Conservation (phyloP, 1,140 invertebrate species). For the Drosophila nigrodunni region DNA sequence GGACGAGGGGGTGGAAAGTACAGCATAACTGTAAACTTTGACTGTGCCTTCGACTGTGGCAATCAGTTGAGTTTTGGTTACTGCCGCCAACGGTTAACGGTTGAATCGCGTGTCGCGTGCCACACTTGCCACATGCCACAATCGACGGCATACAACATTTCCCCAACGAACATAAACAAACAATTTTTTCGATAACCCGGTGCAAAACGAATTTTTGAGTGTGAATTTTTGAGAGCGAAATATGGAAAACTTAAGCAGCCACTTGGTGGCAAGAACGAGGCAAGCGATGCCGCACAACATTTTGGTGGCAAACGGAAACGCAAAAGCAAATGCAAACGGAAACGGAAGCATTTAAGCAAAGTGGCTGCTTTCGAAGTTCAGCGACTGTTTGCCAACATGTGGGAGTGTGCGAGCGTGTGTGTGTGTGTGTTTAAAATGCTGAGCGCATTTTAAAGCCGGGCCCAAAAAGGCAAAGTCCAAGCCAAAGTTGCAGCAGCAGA, state of each 20-base stretch:
- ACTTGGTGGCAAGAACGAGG: conserved; percentile 33
- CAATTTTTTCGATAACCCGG: conserved; percentile 6
- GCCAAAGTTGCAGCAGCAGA: conserved; percentile 25
- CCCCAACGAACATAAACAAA: conserved; percentile 44
- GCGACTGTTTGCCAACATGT: conserved; percentile 26
- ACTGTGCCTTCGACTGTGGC: conserved; percentile 19
- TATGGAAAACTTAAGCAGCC: conserved; percentile 30
- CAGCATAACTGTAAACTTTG: conserved; percentile 47
- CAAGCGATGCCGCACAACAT: conserved; percentile 23
- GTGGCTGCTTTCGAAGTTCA: conserved; percentile 32
- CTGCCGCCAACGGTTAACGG: conserved; percentile 72
- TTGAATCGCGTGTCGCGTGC: conserved; percentile 41
- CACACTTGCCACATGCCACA: conserved; percentile 26
- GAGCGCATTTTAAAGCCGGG: conserved; percentile 30
- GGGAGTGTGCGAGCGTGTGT: conserved; percentile 10
- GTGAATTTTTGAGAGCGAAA: not conserved
- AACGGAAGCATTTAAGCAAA: conserved; percentile 61
- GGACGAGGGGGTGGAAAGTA: not conserved
- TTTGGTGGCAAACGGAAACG: conserved; percentile 45
- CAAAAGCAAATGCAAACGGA: conserved; percentile 37
- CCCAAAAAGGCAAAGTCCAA: not conserved
- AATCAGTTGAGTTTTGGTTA: conserved; percentile 81
- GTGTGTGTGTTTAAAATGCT: conserved; percentile 14
- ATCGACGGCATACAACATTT: conserved; percentile 28
- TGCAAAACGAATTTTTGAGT: not conserved